phyloP scores from a whole-genome alignment of 2,797 vertebrate species.

The Brotula barbata region DNA sequence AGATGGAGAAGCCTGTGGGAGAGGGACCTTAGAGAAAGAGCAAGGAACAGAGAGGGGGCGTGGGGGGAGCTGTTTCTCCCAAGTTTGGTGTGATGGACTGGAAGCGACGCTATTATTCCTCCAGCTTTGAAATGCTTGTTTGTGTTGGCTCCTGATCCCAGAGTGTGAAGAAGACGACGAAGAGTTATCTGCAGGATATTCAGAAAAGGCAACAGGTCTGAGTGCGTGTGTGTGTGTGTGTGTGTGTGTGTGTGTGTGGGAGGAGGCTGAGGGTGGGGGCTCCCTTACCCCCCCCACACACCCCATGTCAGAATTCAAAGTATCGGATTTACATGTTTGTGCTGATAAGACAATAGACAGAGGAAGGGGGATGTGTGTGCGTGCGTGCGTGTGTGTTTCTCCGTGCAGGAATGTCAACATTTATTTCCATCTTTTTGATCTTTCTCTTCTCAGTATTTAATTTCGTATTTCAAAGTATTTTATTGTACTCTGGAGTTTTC shows the following conservation, averaged over 20 bases:
- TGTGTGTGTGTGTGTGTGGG: background rate
- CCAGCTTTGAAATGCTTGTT: conserved; percentile 76
- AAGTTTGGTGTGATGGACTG: conserved; percentile 85
- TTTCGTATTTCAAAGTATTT: conserved; percentile 29
- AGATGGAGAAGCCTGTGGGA: conserved; percentile 60
- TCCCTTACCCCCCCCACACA: too few relatives aligned
- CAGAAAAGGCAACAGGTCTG: conserved; percentile 39
- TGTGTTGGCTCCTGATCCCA: conserved; percentile 75
- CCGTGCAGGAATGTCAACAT: conserved; percentile 63
- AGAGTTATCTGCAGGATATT: conserved; percentile 69
- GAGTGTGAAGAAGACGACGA: conserved; percentile 53
- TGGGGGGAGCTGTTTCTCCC: conserved; percentile 77
- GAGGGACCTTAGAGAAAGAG: conserved; percentile 31
- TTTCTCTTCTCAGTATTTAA: conserved; percentile 49
- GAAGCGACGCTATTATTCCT: conserved; percentile 60
- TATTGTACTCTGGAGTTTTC: conserved; percentile 26
- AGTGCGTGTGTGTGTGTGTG: conserved; percentile 21
- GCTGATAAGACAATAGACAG: conserved; percentile 62
- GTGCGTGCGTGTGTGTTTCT: conserved; percentile 47
- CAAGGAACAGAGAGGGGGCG: conserved; percentile 29
- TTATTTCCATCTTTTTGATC: conserved; percentile 34
- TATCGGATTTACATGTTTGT: conserved; percentile 56
- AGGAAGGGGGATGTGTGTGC: conserved; percentile 28
- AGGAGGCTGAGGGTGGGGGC: background rate
- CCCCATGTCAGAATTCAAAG: conserved; percentile 60